phyloP scores from a whole-genome alignment of 2,797 vertebrate species.

The Onychomys leucogaster region DNA sequence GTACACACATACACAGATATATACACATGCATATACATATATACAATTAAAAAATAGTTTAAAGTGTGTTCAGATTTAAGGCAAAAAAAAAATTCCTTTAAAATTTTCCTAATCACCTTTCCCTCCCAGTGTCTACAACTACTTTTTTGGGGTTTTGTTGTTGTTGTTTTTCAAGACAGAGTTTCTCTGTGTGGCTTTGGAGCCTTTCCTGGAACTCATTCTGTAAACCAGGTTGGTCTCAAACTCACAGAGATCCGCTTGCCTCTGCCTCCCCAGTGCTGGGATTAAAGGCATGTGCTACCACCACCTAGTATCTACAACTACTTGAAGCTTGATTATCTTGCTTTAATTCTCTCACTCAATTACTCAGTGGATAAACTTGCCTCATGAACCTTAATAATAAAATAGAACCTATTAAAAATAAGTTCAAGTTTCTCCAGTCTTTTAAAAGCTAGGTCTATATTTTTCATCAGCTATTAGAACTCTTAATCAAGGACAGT shows the following conservation, averaged over 20 bases:
- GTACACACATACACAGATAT: background rate
- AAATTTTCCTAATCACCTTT: background rate
- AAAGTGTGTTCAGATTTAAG: background rate
- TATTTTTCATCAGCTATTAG: background rate
- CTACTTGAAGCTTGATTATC: background rate
- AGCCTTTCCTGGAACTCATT: too few relatives aligned
- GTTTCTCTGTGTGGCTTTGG: too few relatives aligned
- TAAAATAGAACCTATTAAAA: constrained; percentile 40
- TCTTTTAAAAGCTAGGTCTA: background rate
- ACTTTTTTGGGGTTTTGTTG: too few relatives aligned
- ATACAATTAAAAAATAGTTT: background rate
- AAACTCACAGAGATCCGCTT: too few relatives aligned
- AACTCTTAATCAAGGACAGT: background rate
- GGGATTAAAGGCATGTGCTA: too few relatives aligned
- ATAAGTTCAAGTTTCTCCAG: background rate
- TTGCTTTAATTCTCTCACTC: background rate
- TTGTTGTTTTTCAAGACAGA: too few relatives aligned
- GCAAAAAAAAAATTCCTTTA: background rate
- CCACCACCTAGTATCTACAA: background rate
- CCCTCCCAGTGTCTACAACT: background rate
- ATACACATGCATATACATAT: too few relatives aligned
- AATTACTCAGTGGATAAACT: background rate
- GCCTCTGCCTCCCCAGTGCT: too few relatives aligned
- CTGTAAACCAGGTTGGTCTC: too few relatives aligned
- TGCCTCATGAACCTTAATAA: background rate